phyloP scores from a whole-genome alignment of 64 coral and sea anemone genomes.

The Stichodactyla helianthus region DNA sequence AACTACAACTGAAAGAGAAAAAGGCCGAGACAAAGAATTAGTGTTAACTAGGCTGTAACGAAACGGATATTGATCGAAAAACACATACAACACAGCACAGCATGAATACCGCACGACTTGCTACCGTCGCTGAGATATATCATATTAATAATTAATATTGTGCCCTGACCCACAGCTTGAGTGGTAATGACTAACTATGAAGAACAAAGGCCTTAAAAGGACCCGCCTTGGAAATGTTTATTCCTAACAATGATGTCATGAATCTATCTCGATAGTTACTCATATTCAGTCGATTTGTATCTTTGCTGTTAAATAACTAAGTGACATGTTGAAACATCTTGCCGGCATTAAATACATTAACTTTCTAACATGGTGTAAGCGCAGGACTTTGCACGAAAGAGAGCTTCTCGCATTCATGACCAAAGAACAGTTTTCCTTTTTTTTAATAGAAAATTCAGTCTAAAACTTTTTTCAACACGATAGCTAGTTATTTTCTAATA shows the following conservation, averaged over 20 bases:
- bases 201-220: neutral
- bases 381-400: too few species aligned
- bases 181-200: neutral
- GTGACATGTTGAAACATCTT: neutral
- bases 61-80: neutral
- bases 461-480: too few species aligned
- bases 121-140: neutral
- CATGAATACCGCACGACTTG: neutral
- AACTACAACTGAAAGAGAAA: neutral
- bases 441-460: too few species aligned
- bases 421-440: too few species aligned
- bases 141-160: neutral
- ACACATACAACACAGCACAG: neutral
- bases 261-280: neutral
- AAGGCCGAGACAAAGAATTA: neutral
- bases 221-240: neutral
- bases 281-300: neutral
- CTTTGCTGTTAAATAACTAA: neutral
- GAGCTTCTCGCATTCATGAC: too few species aligned
- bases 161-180: neutral
- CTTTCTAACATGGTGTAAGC: too few species aligned
- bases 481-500: too few species aligned
- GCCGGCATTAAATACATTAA: neutral
- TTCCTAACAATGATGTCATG: neutral
- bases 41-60: neutral